A percentile compares a stretch with the other conserved stretches of the same genome.
These are phyloP conservation scores for Chinchilla lanigera DNA, from an alignment of 2,113 vertebrate species.

Conservation along the genomic window DNA sequence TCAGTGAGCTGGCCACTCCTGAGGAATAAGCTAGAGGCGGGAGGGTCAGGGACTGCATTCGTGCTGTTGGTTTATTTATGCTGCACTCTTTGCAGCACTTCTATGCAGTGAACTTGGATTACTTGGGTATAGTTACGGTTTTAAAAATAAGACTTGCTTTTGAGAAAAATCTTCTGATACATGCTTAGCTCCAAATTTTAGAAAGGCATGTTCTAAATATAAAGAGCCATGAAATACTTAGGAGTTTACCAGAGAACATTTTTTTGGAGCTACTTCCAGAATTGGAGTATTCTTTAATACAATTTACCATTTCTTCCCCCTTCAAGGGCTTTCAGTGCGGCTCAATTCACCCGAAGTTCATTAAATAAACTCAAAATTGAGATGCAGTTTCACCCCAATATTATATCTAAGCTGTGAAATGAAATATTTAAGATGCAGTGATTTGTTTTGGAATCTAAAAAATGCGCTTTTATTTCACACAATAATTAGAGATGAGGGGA, in stretches of 20 bases:
- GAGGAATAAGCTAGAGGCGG: neutral
- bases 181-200: slow-evolving; percentile 36
- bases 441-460: neutral
- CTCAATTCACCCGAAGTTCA: neutral
- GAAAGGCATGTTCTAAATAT: slow-evolving; percentile 43
- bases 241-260: slow-evolving; percentile 29
- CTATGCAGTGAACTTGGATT: slow-evolving; percentile 10
- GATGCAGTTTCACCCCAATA: neutral
- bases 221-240: slow-evolving; percentile 1
- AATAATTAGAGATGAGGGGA: neutral
- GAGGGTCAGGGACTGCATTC: neutral
- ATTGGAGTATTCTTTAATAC: neutral
- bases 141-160: slow-evolving; percentile 63
- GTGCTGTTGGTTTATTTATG: neutral
- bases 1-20: neutral
- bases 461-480: neutral
- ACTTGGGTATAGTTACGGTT: neutral
- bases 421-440: neutral
- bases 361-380: neutral
- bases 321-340: neutral
- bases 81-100: neutral
- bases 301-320: neutral
- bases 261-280: neutral
- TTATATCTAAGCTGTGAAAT: neutral
- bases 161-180: slow-evolving; percentile 47